Evolutionary conservation across 2,797 vertebrate genomes (phyloP).

Genomic region (Zenarchopterus dispar): DNA sequence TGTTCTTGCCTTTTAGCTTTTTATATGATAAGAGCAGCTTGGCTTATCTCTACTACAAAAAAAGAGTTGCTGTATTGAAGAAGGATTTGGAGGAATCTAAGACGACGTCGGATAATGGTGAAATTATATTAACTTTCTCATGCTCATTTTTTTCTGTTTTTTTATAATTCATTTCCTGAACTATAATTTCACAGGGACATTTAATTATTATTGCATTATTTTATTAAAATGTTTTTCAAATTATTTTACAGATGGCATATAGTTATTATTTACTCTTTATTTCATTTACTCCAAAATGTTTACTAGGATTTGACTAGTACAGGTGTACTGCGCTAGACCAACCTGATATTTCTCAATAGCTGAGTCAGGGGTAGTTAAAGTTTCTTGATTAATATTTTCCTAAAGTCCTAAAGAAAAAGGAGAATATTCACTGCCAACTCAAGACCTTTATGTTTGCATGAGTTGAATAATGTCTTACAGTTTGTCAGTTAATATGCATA

Average conservation of each 20-base stretch:
- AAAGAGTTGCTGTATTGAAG: conserved; percentile 90
- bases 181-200: background rate
- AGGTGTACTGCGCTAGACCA: background rate
- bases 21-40: conserved; percentile 92
- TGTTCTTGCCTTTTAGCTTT: conserved; percentile 82
- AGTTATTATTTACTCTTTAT: background rate
- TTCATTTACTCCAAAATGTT: background rate
- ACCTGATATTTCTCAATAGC: background rate
- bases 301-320: no score
- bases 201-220: background rate
- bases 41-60: conserved; percentile 96
- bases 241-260: background rate
- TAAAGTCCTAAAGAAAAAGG: background rate
- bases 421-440: background rate
- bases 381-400: background rate
- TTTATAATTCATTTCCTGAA: background rate
- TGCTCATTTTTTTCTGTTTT: conserved; percentile 4
- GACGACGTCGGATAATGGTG: conserved; percentile 64
- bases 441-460: no score
- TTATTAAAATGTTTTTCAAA: background rate
- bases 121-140: conserved; percentile 29
- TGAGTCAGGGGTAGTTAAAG: background rate
- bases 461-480: no score
- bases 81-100: conserved; percentile 79
- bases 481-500: no score